These are phyloP conservation scores for Cromileptes altivelis DNA, from an alignment of 2,113 vertebrate species.

Conservation along the genomic window DNA sequence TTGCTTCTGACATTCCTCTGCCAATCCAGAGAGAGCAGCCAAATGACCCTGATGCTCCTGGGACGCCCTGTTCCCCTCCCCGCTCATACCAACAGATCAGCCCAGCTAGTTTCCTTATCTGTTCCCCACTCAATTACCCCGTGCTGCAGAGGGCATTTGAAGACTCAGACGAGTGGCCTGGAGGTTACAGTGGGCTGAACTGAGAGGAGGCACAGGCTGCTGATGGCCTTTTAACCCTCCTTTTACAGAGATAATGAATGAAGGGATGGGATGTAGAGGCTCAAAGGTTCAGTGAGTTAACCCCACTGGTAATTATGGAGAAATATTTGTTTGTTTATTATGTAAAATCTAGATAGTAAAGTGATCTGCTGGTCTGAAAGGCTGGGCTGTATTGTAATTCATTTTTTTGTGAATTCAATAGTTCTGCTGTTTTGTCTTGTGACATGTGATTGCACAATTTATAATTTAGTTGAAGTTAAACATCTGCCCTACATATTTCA, in stretches of 20 bases:
- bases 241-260: slow-evolving; percentile 51
- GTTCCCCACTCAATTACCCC: slow-evolving; percentile 79
- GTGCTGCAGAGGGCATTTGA: slow-evolving; percentile 70
- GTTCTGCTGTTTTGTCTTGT: neutral
- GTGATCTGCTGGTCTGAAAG: neutral
- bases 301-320: slow-evolving; percentile 26
- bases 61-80: slow-evolving; percentile 60
- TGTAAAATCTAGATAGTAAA: neutral
- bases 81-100: slow-evolving; percentile 73
- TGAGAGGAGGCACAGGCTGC: slow-evolving; percentile 65
- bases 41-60: slow-evolving; percentile 75
- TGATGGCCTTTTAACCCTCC: slow-evolving; percentile 76
- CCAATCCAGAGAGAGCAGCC: slow-evolving; percentile 69
- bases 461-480: neutral
- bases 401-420: neutral
- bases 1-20: slow-evolving; percentile 76
- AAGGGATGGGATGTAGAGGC: slow-evolving; percentile 32
- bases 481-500: slow-evolving; percentile 9
- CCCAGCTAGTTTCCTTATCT: slow-evolving; percentile 81
- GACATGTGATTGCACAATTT: neutral
- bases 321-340: slow-evolving; percentile 14
- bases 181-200: slow-evolving; percentile 65
- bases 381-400: neutral
- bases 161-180: slow-evolving; percentile 73
- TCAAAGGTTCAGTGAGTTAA: slow-evolving; percentile 22